Base-by-base conservation (phyloP, 2,797 vertebrate genomes). In the Melanotaenia pygmaea region DNA sequence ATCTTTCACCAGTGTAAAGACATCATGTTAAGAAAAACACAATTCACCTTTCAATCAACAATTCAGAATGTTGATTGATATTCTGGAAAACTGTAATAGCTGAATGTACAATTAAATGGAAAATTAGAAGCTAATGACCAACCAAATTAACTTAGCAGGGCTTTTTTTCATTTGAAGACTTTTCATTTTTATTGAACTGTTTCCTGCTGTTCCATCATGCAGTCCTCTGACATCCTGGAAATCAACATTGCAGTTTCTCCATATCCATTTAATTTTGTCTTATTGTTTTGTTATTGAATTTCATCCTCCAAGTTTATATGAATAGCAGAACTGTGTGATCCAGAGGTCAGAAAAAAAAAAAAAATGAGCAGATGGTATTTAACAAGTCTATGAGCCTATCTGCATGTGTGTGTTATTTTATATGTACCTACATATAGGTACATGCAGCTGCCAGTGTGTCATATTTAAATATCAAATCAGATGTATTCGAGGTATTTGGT, bases 401-500 rank as follows among this genome's bases (percentile, higher is more conserved):
- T 30, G 61, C 11, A 12, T 51, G 32, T 57, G 59, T 58, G 59
- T 54, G 57, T 57, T 67, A 24, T 85, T 86, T 67, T 65, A 45
- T 59, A 67, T 62, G 59, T 53, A 38, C 40, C 61, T 63, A 47
- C 70, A 78, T 82, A 67, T 74, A 76, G 70, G 81, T 74, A 53
- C 73, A 57, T 60, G 63, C 47, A 34, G 12, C 5, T 22, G 35
- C 40, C 62, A 34, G 72, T 73, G 56, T 79, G 67, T 87, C 84
- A 74, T 86, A 79, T 92, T 87, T 87, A 86, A 82, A 80, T 56
- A 85, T 71, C 1, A 16, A 71, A 72, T 60, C 32, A 59, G 73
- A 79, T 78, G 51, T 68, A 24, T 77, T 76, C 32, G 2, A 14
- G 9, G 3, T 91, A 85, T 91, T 91, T 91, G 87, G 78, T 74